A percentile compares a stretch with the other conserved stretches of the same genome.
Evolutionary conservation across 2,113 vertebrate genomes (phyloP).

Genomic region (Oreochromis niloticus): DNA sequence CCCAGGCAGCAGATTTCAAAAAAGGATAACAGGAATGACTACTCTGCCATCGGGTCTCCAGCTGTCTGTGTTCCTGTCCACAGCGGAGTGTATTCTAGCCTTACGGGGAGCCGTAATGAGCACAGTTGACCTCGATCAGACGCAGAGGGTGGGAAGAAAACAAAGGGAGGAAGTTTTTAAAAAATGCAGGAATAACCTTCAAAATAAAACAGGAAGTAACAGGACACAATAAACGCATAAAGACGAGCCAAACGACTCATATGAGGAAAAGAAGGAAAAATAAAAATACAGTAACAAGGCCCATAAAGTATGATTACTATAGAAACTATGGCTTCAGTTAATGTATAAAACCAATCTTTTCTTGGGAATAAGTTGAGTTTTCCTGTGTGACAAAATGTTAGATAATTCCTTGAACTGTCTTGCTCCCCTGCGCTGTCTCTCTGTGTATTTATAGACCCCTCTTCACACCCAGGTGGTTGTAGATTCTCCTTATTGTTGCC

Average conservation of each 20-base stretch:
- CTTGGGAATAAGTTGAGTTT: not conserved
- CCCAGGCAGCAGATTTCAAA: not conserved
- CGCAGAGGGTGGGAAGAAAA: not conserved
- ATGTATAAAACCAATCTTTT: not conserved
- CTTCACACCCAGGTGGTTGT: not conserved
- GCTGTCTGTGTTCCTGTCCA: not conserved
- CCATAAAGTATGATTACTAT: not conserved
- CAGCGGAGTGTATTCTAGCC: not conserved
- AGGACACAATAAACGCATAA: not conserved
- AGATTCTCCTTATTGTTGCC: not conserved
- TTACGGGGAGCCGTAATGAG: not conserved
- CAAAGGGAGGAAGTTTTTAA: accelerated
- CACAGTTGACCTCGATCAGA: not conserved
- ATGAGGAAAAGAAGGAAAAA: not conserved
- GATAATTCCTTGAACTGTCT: not conserved
- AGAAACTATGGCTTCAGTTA: not conserved
- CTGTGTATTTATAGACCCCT: not conserved
- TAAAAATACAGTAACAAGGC: not conserved
- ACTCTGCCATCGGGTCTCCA: not conserved
- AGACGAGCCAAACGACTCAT: not conserved
- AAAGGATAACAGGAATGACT: not conserved
- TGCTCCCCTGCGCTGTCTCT: not conserved
- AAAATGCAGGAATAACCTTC: not conserved
- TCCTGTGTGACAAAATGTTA: not conserved
- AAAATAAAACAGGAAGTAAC: not conserved